A percentile compares a stretch with the other conserved stretches of the same genome.
Evolutionary conservation across 2,113 vertebrate genomes (phyloP).

Genomic region (Crotalus horridus): DNA sequence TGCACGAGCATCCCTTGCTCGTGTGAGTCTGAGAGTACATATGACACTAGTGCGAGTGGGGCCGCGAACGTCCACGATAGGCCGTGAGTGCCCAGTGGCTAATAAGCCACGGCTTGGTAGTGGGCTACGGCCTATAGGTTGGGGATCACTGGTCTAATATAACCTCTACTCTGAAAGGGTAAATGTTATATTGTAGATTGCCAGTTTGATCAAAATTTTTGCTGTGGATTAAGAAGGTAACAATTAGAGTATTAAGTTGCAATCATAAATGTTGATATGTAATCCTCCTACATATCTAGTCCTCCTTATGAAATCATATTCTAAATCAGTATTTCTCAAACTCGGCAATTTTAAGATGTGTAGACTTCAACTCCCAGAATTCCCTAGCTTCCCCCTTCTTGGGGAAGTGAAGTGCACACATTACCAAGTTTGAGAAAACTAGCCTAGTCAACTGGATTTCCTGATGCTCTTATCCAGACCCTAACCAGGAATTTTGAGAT

Average conservation of each 20-base stretch:
- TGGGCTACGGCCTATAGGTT: no score
- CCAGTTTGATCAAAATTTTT: background rate
- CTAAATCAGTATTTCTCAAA: background rate
- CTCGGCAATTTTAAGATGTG: background rate
- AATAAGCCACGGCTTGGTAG: no score
- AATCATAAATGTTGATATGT: background rate
- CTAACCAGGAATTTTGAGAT: background rate
- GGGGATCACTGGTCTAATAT: no score
- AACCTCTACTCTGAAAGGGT: background rate
- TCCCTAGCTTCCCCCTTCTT: background rate
- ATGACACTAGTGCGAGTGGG: no score
- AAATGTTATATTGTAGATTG: background rate
- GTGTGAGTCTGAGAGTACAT: no score
- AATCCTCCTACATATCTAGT: background rate
- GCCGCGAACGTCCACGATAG: no score
- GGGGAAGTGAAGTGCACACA: background rate
- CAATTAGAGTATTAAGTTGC: background rate
- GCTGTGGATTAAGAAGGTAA: background rate
- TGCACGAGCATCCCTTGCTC: no score
- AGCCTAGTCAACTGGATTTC: background rate
- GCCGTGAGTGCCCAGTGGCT: no score
- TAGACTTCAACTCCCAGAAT: background rate
- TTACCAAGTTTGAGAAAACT: background rate
- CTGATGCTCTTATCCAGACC: background rate
- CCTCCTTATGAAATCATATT: background rate